phyloP scores from a whole-genome alignment of 1,140 invertebrate genomes.

The Drosophila pandora region DNA sequence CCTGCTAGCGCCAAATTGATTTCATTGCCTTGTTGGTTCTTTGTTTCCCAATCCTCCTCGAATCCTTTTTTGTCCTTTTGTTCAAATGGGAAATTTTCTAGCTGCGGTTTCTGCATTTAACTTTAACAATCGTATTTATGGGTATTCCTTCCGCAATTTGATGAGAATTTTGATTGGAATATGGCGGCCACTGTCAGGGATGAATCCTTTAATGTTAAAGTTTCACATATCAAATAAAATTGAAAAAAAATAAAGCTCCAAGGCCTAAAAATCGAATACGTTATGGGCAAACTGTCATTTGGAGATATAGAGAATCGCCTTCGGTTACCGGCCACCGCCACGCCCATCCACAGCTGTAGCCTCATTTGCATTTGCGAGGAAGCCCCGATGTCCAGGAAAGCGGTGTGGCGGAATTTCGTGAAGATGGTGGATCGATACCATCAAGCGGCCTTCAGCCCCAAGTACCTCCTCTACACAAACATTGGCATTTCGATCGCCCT shows the following conservation, averaged over 20 bases:
- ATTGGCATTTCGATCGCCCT: conserved; percentile 90
- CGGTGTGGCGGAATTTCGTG: conserved; percentile 14
- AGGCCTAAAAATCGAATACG: not conserved
- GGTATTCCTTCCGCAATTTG: conserved; percentile 26
- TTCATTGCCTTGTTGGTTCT: conserved; percentile 55
- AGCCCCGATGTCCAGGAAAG: conserved; percentile 34
- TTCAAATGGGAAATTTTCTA: conserved; percentile 6
- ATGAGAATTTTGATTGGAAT: conserved; percentile 31
- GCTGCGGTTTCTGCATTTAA: conserved; percentile 14
- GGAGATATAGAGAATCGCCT: not conserved
- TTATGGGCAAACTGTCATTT: conserved; percentile 1
- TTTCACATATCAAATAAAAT: no score
- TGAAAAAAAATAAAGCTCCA: no score
- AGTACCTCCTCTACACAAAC: conserved; percentile 93
- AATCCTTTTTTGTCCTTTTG: conserved; percentile 11
- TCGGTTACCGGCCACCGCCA: not conserved
- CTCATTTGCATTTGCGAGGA: not conserved
- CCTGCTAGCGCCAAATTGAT: conserved; percentile 72
- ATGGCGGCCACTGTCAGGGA: not conserved
- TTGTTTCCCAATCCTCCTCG: conserved; percentile 32
- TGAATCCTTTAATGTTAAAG: not conserved
- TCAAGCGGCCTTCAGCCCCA: conserved; percentile 86
- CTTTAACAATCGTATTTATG: conserved; percentile 21
- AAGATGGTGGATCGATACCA: conserved; percentile 18
- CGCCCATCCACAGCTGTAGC: not conserved